Percentiles rank a stretch among this genome's conserved stretches.
These are phyloP conservation scores for Zoanthus gigantus DNA, from an alignment of 92 coral and sea anemone genomes.

Conservation along the genomic window DNA sequence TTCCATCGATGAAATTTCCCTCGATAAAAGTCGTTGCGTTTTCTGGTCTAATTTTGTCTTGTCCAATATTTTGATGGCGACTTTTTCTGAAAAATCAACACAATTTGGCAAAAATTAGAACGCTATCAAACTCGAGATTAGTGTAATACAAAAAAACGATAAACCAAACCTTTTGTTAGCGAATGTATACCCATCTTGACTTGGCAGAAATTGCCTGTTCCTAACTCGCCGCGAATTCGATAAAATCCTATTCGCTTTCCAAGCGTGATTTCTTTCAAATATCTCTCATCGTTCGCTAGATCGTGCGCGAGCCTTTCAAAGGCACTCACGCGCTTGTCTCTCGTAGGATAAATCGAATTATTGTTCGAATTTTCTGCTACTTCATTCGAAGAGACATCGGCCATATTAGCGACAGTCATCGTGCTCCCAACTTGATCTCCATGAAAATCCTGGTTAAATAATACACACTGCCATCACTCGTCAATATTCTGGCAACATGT, in stretches of 20 bases:
- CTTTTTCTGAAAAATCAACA: conserved; percentile 85
- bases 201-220: conserved; percentile 98
- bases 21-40: conserved; percentile 91
- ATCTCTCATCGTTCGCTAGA: conserved; percentile 83
- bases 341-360: conserved; percentile 61
- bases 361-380: conserved; percentile 62
- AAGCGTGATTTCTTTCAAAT: conserved; percentile 90
- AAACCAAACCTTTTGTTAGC: conserved; percentile 88
- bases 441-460: conserved; percentile 43
- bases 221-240: conserved; percentile 97
- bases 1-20: conserved; percentile 99
- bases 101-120: background rate
- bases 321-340: conserved; percentile 79
- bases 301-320: conserved; percentile 89
- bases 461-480: conserved; percentile 48
- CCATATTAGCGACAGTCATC: conserved; percentile 93
- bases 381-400: conserved; percentile 78
- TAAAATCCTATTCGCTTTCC: conserved; percentile 98
- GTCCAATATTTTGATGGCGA: conserved; percentile 96
- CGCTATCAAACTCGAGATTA: background rate
- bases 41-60: conserved; percentile 97
- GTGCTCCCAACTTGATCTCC: conserved; percentile 44
- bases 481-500: conserved; percentile 53
- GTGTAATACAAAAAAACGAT: background rate
- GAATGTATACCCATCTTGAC: conserved; percentile 99